These are phyloP conservation scores for Onychomys arenicola DNA, from an alignment of 2,797 vertebrate genomes.

Conservation along the genomic window DNA sequence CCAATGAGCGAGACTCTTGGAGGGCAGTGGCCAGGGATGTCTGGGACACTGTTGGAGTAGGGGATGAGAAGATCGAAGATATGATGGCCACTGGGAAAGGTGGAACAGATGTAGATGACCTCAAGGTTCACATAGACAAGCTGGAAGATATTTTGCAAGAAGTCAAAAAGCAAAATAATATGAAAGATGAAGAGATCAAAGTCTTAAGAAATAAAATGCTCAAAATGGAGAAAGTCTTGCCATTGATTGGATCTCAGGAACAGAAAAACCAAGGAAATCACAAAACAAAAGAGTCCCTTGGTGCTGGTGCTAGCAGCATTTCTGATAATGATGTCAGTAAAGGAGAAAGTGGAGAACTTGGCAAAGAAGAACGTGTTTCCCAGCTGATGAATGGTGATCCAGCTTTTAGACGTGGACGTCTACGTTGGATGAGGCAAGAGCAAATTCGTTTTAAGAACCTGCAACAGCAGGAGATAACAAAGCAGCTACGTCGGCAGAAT, in stretches of 20 bases:
- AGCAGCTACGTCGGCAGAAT: conserved; percentile 95
- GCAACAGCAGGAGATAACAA: conserved; percentile 98
- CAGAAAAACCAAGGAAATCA: conserved; percentile 81
- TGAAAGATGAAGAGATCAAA: conserved; percentile 99
- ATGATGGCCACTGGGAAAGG: conserved; percentile 90
- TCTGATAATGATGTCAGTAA: conserved; percentile 70
- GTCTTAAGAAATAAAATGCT: conserved; percentile 97
- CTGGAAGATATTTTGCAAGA: conserved; percentile 98
- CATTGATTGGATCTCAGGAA: conserved; percentile 92
- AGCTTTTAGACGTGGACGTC: conserved; percentile 90
- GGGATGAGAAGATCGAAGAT: conserved; percentile 97
- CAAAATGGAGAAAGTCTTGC: conserved; percentile 99
- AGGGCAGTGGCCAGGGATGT: conserved; percentile 97
- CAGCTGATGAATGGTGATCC: conserved; percentile 91
- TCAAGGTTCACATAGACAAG: conserved; percentile 98
- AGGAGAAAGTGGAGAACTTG: conserved; percentile 80
- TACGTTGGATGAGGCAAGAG: conserved; percentile 98
- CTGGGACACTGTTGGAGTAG: conserved; percentile 98
- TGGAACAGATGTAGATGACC: conserved; percentile 94
- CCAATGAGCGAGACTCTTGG: conserved; percentile 98
- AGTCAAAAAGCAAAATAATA: conserved; percentile 99
- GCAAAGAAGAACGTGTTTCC: conserved; percentile 89
- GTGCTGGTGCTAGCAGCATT: conserved; percentile 47
- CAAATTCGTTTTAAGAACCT: conserved; percentile 96
- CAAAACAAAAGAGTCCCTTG: conserved; percentile 74